phyloP scores from a whole-genome alignment of 2,888 invertebrate genomes.

The Tenthredo amoena region DNA sequence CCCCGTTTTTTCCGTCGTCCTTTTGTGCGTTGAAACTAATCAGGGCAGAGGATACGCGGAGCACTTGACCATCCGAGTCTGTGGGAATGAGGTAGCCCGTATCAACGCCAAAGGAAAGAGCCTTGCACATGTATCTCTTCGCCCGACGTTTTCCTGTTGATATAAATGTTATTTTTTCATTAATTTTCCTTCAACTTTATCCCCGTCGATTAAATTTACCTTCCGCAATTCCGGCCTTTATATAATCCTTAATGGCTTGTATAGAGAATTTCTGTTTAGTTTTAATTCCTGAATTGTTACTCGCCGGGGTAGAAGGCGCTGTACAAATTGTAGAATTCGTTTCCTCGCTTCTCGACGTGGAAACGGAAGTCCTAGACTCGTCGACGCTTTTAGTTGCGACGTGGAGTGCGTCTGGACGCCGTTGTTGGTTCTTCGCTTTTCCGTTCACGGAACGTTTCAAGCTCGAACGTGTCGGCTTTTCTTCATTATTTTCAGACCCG shows the following conservation, averaged over 20 bases:
- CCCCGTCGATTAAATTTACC: conserved; percentile 58
- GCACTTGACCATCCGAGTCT: conserved; percentile 64
- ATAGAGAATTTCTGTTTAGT: conserved; percentile 63
- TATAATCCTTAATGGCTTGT: conserved; percentile 67
- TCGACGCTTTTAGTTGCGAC: conserved; percentile 10
- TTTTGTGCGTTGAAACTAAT: conserved; percentile 51
- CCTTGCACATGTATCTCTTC: conserved; percentile 67
- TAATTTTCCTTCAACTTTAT: background rate
- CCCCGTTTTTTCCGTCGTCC: conserved; percentile 44
- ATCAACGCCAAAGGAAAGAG: conserved; percentile 67
- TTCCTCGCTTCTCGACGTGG: background rate
- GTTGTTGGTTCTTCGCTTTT: conserved; percentile 19
- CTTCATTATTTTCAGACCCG: conserved; percentile 46
- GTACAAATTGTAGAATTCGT: conserved; percentile 29
- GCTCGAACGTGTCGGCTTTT: conserved; percentile 26
- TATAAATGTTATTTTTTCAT: background rate
- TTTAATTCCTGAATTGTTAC: background rate
- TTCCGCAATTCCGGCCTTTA: conserved; percentile 67
- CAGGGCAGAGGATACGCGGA: conserved; percentile 64
- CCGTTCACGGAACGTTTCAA: conserved; percentile 18
- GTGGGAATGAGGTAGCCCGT: conserved; percentile 68
- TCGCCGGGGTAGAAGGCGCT: conserved; percentile 5
- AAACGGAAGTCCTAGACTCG: conserved; percentile 21
- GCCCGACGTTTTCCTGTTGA: conserved; percentile 66
- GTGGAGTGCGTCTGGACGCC: background rate